Evolutionary conservation across 2,113 vertebrate species (phyloP), one percentile per base, ranked within the genome.

Genomic region (Platycercus adscitus): DNA sequence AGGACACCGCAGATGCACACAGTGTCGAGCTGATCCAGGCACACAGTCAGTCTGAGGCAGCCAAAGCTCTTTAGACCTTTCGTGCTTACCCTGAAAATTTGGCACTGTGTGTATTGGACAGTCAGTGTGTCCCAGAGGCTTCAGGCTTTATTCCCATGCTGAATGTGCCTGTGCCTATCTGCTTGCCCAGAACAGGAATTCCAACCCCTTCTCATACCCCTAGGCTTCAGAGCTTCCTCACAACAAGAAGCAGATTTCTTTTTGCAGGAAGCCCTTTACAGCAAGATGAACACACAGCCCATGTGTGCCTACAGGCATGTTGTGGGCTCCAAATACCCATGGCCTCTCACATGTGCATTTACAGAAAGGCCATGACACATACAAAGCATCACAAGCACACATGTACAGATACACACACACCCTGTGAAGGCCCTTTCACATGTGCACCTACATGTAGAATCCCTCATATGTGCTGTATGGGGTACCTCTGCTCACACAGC

Each of bases 31-130:
- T 37, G 58, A 4, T 13, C 26, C 31, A 19, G 58, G 4, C 50
- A 33, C 55, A 4, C 31, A 11, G 25, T 47, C 64, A 15, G 14
- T 11, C 31, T 13, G 43, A 50, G 44, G 43, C 81, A 44, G 18
- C 33, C 56, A 24, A 33, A 56, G 43, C 35, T 50, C 81, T 37
- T 71, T 3, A 44, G 58, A 44, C 10, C 49, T 26, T 2, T 13
- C 16, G 31, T 10, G 17, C 25, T 35, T 13, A 26, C 21, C 46
- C 19, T 0, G 20, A 33, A 61, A 43, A 61, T 24, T 13, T 31
- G 31, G n/a, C 52, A 9, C 29, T 10, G 7, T 10, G 3, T 7
- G 28, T 25, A 3, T 0, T 9, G 26, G 37, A 9, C 0, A 2
- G 20, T 37, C 44, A 6, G 11, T 0, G 0, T 19, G 41, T 66